Evolutionary conservation across 2,113 vertebrate genomes (phyloP).

Genomic region (Gallinago media): DNA sequence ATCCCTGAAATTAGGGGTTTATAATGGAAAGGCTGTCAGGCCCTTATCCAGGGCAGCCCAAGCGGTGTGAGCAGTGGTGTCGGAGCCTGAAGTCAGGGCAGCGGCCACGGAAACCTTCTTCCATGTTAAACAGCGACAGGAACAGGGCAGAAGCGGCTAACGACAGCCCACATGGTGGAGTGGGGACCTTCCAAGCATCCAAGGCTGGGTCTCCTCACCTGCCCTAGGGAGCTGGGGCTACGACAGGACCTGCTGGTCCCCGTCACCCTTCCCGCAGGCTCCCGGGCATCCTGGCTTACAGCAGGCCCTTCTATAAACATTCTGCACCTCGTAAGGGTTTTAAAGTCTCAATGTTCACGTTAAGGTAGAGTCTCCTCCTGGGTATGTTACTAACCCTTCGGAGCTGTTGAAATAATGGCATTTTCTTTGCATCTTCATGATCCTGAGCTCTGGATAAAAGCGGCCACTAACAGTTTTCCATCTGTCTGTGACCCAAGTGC

Average conservation of each 20-base stretch:
- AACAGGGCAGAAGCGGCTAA: neutral
- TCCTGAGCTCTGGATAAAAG: neutral
- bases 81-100: neutral
- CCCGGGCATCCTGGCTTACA: neutral
- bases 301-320: neutral
- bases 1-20: conserved; percentile 22
- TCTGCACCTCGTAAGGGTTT: neutral
- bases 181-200: neutral
- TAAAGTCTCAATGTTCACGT: neutral
- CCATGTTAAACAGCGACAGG: neutral
- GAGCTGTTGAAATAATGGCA: neutral
- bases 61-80: neutral
- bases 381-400: neutral
- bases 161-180: neutral
- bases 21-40: conserved; percentile 29
- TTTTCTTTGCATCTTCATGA: neutral
- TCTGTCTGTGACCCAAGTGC: neutral
- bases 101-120: neutral
- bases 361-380: neutral
- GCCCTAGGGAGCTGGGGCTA: accelerated
- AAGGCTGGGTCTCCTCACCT: neutral
- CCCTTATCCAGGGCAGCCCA: neutral
- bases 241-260: neutral
- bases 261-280: neutral
- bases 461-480: neutral